These are phyloP conservation scores for Clunio marinus DNA, from an alignment of 2,888 invertebrate species.

Conservation along the genomic window DNA sequence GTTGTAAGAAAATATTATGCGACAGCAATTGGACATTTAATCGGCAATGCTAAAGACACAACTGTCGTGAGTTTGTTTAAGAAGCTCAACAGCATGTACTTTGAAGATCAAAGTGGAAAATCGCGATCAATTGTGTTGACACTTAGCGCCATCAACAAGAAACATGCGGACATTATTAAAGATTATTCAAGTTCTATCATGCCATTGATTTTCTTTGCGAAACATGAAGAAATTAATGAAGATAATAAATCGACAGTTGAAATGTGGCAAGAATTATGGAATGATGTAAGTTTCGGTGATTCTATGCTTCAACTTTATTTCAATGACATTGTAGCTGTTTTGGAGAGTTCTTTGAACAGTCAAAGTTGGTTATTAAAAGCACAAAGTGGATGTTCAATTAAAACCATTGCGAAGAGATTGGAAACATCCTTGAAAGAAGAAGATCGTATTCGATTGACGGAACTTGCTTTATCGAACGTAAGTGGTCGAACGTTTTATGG, in stretches of 20 bases:
- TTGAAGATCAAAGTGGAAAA: conserved; percentile 69
- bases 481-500: conserved; percentile 85
- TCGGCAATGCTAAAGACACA: conserved; percentile 70
- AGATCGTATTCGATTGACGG: conserved; percentile 62
- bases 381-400: conserved; percentile 78
- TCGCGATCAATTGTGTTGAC: conserved; percentile 70
- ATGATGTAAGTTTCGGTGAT: conserved; percentile 85
- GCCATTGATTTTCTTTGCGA: conserved; percentile 83
- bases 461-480: conserved; percentile 64
- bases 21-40: conserved; percentile 76
- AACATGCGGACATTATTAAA: conserved; percentile 77
- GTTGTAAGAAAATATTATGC: conserved; percentile 81
- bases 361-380: conserved; percentile 84
- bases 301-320: conserved; percentile 74
- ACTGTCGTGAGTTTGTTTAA: conserved; percentile 58
- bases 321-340: conserved; percentile 63
- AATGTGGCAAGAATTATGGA: conserved; percentile 84
- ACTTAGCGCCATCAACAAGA: conserved; percentile 74
- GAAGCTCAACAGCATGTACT: conserved; percentile 57
- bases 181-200: conserved; percentile 69
- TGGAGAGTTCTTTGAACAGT: conserved; percentile 70
- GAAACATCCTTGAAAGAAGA: conserved; percentile 61
- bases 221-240: conserved; percentile 74
- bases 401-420: conserved; percentile 70
- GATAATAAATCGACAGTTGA: conserved; percentile 60